These are phyloP conservation scores for Hippocampus abdominalis DNA, from an alignment of 2,113 vertebrate genomes.

Conservation along the genomic window DNA sequence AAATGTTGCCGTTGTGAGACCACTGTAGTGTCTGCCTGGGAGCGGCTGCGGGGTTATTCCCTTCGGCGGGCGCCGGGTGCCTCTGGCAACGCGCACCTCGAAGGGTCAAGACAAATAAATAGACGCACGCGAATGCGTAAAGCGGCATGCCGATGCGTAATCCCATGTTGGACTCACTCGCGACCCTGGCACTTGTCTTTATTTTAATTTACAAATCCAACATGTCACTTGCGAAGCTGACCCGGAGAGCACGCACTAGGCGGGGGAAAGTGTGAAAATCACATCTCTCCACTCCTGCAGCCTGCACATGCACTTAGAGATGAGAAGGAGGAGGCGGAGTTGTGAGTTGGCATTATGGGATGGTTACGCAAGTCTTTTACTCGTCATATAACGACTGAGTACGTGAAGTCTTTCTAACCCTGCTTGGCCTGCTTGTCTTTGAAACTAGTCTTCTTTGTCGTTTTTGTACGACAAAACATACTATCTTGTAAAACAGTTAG, in stretches of 20 bases:
- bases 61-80: conserved; percentile 46
- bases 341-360: conserved; percentile 48
- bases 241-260: conserved; percentile 27
- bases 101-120: conserved; percentile 72
- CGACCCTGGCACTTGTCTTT: conserved; percentile 13
- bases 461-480: not conserved
- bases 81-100: conserved; percentile 68
- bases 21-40: conserved; percentile 86
- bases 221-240: conserved; percentile 31
- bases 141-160: conserved; percentile 53
- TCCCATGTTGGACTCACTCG: conserved; percentile 52
- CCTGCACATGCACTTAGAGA: conserved; percentile 53
- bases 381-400: conserved; percentile 55
- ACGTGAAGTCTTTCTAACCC: conserved; percentile 20
- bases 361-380: conserved; percentile 52
- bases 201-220: conserved; percentile 26
- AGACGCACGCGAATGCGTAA: conserved; percentile 72
- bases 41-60: conserved; percentile 55
- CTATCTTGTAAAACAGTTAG: not conserved
- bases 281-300: conserved; percentile 50
- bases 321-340: conserved; percentile 68
- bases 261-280: conserved; percentile 46
- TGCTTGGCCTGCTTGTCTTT: conserved; percentile 15
- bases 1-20: conserved; percentile 90
- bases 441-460: not conserved